These are phyloP conservation scores for Galerucella pusilla DNA, from an alignment of 2,888 invertebrate genomes.

Conservation along the genomic window DNA sequence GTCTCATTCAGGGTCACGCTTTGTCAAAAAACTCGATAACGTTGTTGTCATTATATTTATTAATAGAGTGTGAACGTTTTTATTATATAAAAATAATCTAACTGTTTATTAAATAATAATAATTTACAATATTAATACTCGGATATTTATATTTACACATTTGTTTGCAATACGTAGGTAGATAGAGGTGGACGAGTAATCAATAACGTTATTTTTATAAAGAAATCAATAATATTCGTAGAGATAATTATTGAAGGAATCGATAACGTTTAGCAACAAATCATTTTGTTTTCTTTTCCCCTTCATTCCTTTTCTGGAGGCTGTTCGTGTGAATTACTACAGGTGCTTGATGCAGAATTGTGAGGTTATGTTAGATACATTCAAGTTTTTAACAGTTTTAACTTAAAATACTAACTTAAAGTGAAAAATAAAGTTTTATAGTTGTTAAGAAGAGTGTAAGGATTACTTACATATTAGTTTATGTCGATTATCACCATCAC, in stretches of 20 bases:
- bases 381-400: neutral
- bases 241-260: neutral
- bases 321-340: constrained; percentile 39
- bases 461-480: constrained; percentile 34
- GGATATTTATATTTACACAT: neutral
- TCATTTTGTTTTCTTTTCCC: neutral
- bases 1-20: constrained; percentile 52
- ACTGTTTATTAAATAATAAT: neutral
- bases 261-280: constrained; percentile 8
- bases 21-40: neutral
- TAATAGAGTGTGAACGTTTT: neutral
- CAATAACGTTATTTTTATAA: constrained; percentile 11
- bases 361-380: constrained; percentile 51
- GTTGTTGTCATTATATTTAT: neutral
- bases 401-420: neutral
- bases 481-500: constrained; percentile 8
- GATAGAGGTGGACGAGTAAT: neutral
- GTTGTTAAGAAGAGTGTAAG: neutral
- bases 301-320: neutral
- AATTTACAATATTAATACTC: neutral
- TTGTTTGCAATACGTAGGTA: neutral
- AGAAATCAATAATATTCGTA: neutral
- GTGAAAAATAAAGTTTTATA: neutral
- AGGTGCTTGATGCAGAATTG: constrained; percentile 50
- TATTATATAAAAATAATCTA: neutral